phyloP scores from a whole-genome alignment of 1,140 invertebrate species.

The Eriosoma lanigerum region DNA sequence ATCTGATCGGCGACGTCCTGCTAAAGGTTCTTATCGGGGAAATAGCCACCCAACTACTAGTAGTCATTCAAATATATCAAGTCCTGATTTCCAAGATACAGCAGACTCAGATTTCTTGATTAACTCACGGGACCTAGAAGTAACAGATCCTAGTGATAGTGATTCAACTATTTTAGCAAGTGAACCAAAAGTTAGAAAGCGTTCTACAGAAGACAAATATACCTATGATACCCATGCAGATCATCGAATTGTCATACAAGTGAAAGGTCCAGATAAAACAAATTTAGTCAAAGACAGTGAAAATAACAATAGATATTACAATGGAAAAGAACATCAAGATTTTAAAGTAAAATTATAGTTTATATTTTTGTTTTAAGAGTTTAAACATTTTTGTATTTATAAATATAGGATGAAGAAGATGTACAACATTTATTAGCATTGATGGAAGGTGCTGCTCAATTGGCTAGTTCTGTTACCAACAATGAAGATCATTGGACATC shows the following conservation, averaged over 20 bases:
- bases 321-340: constrained; percentile 38
- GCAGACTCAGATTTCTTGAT: constrained; percentile 65
- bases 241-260: constrained; percentile 81
- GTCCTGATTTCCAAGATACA: constrained; percentile 82
- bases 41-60: constrained; percentile 50
- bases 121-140: constrained; percentile 71
- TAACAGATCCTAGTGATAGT: constrained; percentile 82
- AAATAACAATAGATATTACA: constrained; percentile 49
- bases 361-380: not conserved
- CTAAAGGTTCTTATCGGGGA: constrained; percentile 1
- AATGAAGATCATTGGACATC: constrained; percentile 59
- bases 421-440: constrained; percentile 53
- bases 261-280: constrained; percentile 60
- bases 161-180: constrained; percentile 65
- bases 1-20: constrained; percentile 2
- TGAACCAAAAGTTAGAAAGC: constrained; percentile 60
- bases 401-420: constrained; percentile 46
- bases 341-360: constrained; percentile 36
- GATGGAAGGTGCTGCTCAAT: constrained; percentile 56
- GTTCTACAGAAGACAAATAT: constrained; percentile 55
- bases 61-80: constrained; percentile 82
- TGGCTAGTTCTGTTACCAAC: constrained; percentile 62
- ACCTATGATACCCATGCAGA: constrained; percentile 58
- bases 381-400: not conserved
- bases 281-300: constrained; percentile 21